Evolutionary conservation across 2,797 vertebrate species (phyloP), one percentile per base, ranked within the genome.

Genomic region (Cephalopachus bancanus): DNA sequence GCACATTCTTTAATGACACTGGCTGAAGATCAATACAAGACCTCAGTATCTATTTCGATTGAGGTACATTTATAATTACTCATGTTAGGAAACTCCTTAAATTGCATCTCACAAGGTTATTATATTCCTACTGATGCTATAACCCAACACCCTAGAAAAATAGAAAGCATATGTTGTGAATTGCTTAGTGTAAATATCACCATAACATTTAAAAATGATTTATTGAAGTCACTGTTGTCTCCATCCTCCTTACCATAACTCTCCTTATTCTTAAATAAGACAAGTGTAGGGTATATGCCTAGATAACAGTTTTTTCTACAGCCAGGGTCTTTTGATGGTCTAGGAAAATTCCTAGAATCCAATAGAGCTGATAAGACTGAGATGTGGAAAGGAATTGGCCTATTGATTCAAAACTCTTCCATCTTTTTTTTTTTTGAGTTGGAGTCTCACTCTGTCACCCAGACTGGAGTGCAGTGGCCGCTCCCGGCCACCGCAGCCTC

Each of bases 81-180:
- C 26, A 69, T 71, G 62, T 87, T 83, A 92, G 94, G 93, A 79
- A 97, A 87, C 15, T 67, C 4, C 60, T 94, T 69, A 85, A 96
- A 74, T 59, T 65, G 53, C 24, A 71, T 67, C 51, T 86, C 49
- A 84, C 15, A 71, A 79, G 78, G 22, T 64, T 37, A 22, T 75
- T 79, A 75, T 49, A 37, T 80, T 84, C 93, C 72, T 86, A 55
- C 17, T 69, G 37, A 76, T 37, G 17, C 9, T 53, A 78, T 51
- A 64, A 91, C 53, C 9, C 0, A 75, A 49, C 72, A 95, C 12
- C 79, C 26, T 71, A 85, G 44, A 92, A 88, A 75, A 51, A 19
- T 5, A 37, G n/a, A 86, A 81, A 85, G 49, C 14, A 95, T 69
- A 26, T 4, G 20, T 81, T 93, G 22, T 65, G 83, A 83, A 49